Evolutionary conservation across 2,888 invertebrate genomes (phyloP), one percentile per base, ranked within the genome.

Genomic region (Notodonta dromedarius): DNA sequence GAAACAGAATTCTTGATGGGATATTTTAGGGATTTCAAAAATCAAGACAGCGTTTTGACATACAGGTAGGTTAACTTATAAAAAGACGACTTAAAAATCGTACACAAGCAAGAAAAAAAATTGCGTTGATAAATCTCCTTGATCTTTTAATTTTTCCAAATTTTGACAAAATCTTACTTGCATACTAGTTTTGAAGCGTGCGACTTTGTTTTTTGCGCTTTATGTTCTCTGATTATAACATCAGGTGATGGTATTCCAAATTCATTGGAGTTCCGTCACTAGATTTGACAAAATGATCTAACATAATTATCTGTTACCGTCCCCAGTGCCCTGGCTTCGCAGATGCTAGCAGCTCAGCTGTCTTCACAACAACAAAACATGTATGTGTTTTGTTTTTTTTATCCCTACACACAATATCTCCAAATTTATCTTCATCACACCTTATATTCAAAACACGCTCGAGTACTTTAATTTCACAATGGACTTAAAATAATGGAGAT

Each of bases 321-420:
- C 95, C 96, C 96, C 97, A 97, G 97, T 97, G 97, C 97, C 96
- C 97, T 98, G 96, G 97, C 97, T 96, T 96, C 97, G 95, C 97
- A 97, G 97, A 97, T 97, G 97, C 97, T 97, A 95, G 97, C 97
- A 95, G 96, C 96, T 94, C 97, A 97, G 96, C 96, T 97, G 94
- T 97, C 97, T 93, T 96, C 97, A 94, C 97, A 97, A 95, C 97
- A 97, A 95, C 97, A 97, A 96, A 96, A 96, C 96, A 97, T 97
- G 97, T 98, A 98, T 95, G 97, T 97, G 91, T 93, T 93, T 91
- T 93, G 91, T 93, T 92, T 87, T 24, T 24, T 80, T 83, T 85
- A 80, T 82, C 87, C 85, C 83, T 83, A 83, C 78, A 83, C 78
- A 70, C 66, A 68, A 78, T 80, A 84, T 84, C 87, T 86, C 81